phyloP scores from a whole-genome alignment of 2,888 invertebrate genomes.

The Lacanobia wlatinum region DNA sequence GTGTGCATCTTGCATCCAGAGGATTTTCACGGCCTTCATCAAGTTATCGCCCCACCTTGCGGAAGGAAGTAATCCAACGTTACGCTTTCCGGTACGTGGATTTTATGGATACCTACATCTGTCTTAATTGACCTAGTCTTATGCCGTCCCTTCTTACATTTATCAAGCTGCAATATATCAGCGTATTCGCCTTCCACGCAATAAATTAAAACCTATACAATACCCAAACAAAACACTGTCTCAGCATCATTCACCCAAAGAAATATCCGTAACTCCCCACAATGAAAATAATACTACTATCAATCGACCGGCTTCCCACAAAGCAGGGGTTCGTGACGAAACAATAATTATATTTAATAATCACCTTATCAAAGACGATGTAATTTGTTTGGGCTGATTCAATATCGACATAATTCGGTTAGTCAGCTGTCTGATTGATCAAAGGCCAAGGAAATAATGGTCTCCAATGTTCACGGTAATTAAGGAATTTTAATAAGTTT shows the following conservation, averaged over 20 bases:
- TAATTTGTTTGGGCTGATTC: constrained; percentile 82
- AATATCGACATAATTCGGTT: constrained; percentile 82
- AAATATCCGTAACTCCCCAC: constrained; percentile 17
- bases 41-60: neutral
- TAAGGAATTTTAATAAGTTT: constrained; percentile 73
- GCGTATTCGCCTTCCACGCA: neutral
- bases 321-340: constrained; percentile 84
- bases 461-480: constrained; percentile 73
- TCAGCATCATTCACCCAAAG: neutral
- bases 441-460: constrained; percentile 73
- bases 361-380: constrained; percentile 82
- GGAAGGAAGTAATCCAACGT: neutral
- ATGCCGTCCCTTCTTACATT: too few species aligned
- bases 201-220: constrained; percentile 11
- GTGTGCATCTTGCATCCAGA: too few species aligned
- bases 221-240: constrained; percentile 12
- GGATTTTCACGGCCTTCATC: neutral
- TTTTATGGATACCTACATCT: neutral
- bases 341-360: constrained; percentile 87
- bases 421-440: constrained; percentile 81
- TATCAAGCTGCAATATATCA: too few species aligned
- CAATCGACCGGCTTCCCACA: constrained; percentile 54
- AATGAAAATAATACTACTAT: constrained; percentile 45
- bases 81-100: neutral
- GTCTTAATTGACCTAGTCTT: too few species aligned